Percentiles rank a stretch among this genome's conserved stretches.
These are phyloP conservation scores for Pachyrhynchus sulphureomaculatus DNA, from an alignment of 1,140 invertebrate genomes.

Conservation along the genomic window DNA sequence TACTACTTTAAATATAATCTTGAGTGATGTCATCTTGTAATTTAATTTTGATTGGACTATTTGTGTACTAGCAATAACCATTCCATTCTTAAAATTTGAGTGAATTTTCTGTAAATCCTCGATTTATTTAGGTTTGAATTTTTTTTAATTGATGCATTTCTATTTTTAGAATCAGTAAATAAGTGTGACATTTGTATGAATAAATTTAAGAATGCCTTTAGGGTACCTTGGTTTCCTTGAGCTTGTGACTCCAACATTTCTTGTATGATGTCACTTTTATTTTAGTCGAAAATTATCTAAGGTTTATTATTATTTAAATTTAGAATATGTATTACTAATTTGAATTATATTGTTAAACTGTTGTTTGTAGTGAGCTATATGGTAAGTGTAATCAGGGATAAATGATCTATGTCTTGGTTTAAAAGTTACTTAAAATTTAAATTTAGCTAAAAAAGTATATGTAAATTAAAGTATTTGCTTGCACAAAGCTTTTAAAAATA, in stretches of 20 bases:
- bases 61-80: neutral
- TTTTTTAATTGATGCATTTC: neutral
- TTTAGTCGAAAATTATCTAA: neutral
- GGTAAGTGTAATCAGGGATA: too few relatives aligned
- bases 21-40: constrained; percentile 5
- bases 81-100: neutral
- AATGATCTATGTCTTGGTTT: too few relatives aligned
- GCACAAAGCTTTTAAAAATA: too few relatives aligned
- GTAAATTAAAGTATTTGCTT: too few relatives aligned
- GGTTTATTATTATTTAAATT: neutral
- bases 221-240: neutral
- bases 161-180: neutral
- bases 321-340: neutral
- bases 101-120: neutral
- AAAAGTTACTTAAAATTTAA: too few relatives aligned
- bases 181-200: neutral
- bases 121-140: too few relatives aligned
- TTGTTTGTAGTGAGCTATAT: neutral
- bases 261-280: constrained; percentile 11
- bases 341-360: neutral
- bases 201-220: neutral
- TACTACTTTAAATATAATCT: neutral
- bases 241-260: neutral
- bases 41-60: constrained; percentile 2
- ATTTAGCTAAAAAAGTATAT: too few relatives aligned